phyloP scores from a whole-genome alignment of 2,113 vertebrate species.

The Corvus moneduloides region DNA sequence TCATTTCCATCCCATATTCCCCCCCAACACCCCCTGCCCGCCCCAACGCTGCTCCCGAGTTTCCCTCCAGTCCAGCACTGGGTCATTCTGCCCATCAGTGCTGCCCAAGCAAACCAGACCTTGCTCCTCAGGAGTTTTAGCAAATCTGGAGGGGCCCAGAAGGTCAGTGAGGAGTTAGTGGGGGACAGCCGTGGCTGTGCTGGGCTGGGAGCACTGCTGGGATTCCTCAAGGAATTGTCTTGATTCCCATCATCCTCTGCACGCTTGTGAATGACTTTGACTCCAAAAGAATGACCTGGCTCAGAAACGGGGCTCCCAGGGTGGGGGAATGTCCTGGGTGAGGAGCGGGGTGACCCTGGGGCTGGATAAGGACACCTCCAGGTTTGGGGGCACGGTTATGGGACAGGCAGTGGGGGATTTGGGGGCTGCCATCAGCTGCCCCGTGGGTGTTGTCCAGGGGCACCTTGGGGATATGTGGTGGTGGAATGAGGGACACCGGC shows the following conservation, averaged over 20 bases:
- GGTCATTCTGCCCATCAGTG: fast-evolving
- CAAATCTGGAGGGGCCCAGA: neutral
- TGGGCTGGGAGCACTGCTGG: neutral
- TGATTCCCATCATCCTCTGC: neutral
- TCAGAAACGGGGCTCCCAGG: neutral
- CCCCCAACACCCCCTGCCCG: neutral
- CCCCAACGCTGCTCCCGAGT: fast-evolving
- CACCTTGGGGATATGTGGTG: fast-evolving
- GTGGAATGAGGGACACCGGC: neutral
- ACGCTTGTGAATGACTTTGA: neutral
- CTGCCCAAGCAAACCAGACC: neutral
- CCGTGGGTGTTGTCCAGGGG: neutral
- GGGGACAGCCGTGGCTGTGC: neutral
- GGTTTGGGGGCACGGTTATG: fast-evolving
- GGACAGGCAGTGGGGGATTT: neutral
- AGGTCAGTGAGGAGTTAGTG: neutral
- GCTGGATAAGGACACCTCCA: neutral
- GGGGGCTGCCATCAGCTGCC: neutral
- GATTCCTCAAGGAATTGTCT: neutral
- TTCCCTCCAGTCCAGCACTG: fast-evolving
- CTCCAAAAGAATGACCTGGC: neutral
- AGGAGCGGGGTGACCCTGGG: fast-evolving
- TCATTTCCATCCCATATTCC: neutral
- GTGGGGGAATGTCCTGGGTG: neutral
- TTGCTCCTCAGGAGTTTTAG: neutral